A percentile compares a stretch with the other conserved stretches of the same genome.
Evolutionary conservation across 1,140 invertebrate genomes (phyloP).

Genomic region (Luehdorfia chinensis): DNA sequence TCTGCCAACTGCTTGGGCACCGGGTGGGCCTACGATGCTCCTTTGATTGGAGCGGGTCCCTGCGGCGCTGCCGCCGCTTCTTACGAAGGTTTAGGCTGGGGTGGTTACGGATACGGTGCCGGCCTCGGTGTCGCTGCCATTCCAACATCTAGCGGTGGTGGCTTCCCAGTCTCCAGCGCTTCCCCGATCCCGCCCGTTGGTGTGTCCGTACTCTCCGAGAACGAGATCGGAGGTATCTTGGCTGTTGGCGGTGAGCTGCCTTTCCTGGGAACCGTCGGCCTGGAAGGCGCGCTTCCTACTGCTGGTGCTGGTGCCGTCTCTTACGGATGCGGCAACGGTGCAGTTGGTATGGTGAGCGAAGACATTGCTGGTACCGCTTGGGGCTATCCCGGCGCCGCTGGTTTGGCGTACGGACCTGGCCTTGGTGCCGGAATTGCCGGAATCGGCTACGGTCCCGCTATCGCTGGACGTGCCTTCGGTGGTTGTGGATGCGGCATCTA

Average conservation of each 20-base stretch:
- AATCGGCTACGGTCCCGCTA: not conserved
- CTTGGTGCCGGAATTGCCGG: not conserved
- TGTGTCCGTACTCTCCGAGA: slow-evolving; percentile 29
- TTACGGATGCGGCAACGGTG: slow-evolving; percentile 38
- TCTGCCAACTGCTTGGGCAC: slow-evolving; percentile 19
- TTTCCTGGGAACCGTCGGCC: slow-evolving; percentile 3
- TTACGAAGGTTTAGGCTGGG: too few species aligned
- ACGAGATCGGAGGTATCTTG: slow-evolving; percentile 8
- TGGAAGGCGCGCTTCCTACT: slow-evolving; percentile 22
- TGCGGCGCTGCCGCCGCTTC: slow-evolving; percentile 18
- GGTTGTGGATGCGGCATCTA: slow-evolving; percentile 3
- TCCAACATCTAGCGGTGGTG: slow-evolving; percentile 27
- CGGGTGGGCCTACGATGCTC: slow-evolving; percentile 1
- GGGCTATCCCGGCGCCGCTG: slow-evolving; percentile 1
- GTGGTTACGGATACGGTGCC: slow-evolving; percentile 27
- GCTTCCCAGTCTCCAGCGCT: slow-evolving; percentile 29
- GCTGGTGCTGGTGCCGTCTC: slow-evolving; percentile 33
- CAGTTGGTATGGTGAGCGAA: slow-evolving; percentile 32
- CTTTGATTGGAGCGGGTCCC: slow-evolving; percentile 1
- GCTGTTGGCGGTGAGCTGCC: slow-evolving; percentile 4
- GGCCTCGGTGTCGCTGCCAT: slow-evolving; percentile 23
- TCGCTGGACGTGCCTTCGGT: slow-evolving; percentile 1
- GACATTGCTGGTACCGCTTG: slow-evolving; percentile 11
- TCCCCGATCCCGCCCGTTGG: slow-evolving; percentile 38
- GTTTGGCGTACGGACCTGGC: not conserved